A percentile compares a stretch with the other conserved stretches of the same genome.
Conservation (phyloP, 2,797 vertebrate genomes). For the Semaprochilodus insignis region DNA sequence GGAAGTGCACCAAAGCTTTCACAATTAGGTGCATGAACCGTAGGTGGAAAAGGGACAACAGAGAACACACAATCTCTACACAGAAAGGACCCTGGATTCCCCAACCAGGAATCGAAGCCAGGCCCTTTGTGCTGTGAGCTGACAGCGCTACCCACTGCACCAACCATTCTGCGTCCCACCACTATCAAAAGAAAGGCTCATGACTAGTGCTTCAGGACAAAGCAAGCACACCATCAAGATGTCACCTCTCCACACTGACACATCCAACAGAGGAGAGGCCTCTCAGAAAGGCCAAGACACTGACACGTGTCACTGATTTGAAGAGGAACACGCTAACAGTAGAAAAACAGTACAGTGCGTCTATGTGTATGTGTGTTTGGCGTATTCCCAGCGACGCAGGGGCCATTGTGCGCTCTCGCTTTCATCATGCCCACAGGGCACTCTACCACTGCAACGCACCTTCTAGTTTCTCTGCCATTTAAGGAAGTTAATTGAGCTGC, state of each 20-base stretch:
- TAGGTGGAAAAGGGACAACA: no score
- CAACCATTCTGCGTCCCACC: no score
- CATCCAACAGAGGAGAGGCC: background rate
- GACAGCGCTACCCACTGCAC: no score
- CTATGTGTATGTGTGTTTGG: constrained; percentile 34
- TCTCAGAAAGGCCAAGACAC: constrained; percentile 18
- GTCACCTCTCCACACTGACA: background rate
- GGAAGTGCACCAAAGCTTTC: no score
- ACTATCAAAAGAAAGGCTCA: background rate
- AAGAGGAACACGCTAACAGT: background rate
- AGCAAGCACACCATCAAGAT: background rate
- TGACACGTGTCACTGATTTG: constrained; percentile 5
- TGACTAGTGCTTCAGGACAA: background rate
- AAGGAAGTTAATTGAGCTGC: constrained; percentile 62
- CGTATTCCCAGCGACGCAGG: constrained; percentile 29
- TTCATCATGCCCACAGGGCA: constrained; percentile 49
- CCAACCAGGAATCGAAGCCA: no score
- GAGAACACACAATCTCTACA: no score
- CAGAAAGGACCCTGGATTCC: no score
- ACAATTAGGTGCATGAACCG: no score
- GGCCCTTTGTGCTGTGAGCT: no score
- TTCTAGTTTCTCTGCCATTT: constrained; percentile 48
- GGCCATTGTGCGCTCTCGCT: constrained; percentile 52
- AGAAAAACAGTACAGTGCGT: background rate
- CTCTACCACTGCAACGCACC: constrained; percentile 35